These are phyloP conservation scores for Melieria picta DNA, from an alignment of 2,888 invertebrate species.

Conservation along the genomic window DNA sequence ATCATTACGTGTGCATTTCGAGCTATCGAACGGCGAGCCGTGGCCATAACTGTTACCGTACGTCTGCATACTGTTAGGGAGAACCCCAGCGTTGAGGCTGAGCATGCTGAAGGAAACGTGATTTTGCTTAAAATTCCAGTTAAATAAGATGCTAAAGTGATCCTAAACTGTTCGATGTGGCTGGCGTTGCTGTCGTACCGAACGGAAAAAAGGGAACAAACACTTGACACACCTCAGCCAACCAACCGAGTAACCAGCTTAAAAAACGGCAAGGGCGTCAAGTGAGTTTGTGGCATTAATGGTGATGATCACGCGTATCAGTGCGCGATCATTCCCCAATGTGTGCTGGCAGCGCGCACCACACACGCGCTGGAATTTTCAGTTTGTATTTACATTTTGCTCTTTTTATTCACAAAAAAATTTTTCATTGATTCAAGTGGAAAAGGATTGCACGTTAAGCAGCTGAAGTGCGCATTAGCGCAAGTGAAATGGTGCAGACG, in stretches of 20 bases:
- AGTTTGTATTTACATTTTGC: constrained; percentile 4
- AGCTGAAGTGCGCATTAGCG: constrained; percentile 23
- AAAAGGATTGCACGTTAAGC: constrained; percentile 20
- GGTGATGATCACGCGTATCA: not conserved
- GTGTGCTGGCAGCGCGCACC: constrained; percentile 23
- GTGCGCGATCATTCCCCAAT: not conserved
- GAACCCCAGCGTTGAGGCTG: too few relatives aligned
- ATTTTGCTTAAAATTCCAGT: constrained; percentile 38
- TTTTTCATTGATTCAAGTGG: constrained; percentile 17
- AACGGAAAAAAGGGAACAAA: constrained; percentile 31
- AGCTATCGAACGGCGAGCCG: constrained; percentile 4
- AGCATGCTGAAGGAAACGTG: constrained; percentile 35
- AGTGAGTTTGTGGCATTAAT: not conserved
- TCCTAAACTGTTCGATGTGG: constrained; percentile 14
- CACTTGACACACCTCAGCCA: constrained; percentile 56
- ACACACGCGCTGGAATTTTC: constrained; percentile 34
- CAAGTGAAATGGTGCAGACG: constrained; percentile 19
- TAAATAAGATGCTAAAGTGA: constrained; percentile 38
- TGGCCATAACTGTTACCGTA: not conserved
- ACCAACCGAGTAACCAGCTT: constrained; percentile 5
- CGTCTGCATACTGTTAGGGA: not conserved
- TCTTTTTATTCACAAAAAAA: not conserved
- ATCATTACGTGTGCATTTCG: constrained; percentile 8
- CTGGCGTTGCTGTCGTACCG: constrained; percentile 3
- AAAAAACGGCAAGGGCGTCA: too few relatives aligned